phyloP scores from a whole-genome alignment of 2,113 vertebrate genomes.

The Cebidichthys violaceus region DNA sequence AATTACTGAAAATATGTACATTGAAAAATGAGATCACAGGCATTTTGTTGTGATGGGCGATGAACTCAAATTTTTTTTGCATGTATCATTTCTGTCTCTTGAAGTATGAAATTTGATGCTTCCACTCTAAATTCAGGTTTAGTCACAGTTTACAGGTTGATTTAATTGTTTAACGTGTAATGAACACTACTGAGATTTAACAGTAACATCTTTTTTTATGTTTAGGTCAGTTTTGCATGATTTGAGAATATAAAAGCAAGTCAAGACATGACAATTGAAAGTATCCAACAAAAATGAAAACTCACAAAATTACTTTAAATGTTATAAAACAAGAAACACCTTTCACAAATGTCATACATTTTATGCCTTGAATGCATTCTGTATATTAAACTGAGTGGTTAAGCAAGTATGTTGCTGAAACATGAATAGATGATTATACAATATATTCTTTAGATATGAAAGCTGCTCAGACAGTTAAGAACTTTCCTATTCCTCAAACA shows the following conservation, averaged over 20 bases:
- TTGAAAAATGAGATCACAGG: not conserved
- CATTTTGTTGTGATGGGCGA: too few relatives aligned
- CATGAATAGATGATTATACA: not conserved
- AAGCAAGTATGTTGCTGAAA: not conserved
- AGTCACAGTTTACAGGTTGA: not conserved
- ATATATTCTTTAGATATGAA: not conserved
- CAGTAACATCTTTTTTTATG: not conserved
- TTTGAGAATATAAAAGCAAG: not conserved
- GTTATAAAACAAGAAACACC: not conserved
- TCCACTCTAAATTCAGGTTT: not conserved
- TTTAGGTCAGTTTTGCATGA: not conserved
- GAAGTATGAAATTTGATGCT: not conserved
- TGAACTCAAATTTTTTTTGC: not conserved
- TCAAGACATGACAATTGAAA: not conserved
- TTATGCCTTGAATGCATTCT: not conserved
- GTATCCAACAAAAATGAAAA: not conserved
- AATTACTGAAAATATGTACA: not conserved
- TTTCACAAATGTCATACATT: not conserved
- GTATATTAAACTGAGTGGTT: not conserved
- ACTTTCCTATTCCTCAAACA: slow-evolving; percentile 2
- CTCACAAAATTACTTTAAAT: slow-evolving; percentile 2
- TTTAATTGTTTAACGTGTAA: not conserved
- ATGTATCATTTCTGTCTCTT: not conserved
- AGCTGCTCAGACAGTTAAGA: slow-evolving; percentile 8
- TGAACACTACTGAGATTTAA: not conserved